These are phyloP conservation scores for Furnarius figulus DNA, from an alignment of 2,113 vertebrate species.

Conservation along the genomic window DNA sequence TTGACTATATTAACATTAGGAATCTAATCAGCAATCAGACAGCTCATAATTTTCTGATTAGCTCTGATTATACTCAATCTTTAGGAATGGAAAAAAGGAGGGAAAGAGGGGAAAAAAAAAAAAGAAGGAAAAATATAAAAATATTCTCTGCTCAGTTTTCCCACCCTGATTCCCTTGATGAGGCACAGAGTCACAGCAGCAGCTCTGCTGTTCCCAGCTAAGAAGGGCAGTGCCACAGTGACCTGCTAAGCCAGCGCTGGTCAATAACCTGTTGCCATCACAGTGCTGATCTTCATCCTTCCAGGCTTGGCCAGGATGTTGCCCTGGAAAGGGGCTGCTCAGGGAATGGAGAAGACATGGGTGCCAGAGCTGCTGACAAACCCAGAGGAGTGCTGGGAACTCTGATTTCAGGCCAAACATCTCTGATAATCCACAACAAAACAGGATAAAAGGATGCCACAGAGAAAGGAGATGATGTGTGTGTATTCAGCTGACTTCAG, in stretches of 20 bases:
- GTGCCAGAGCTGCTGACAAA: neutral
- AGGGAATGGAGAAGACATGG: neutral
- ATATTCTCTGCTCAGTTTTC: conserved; percentile 13
- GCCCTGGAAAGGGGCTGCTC: neutral
- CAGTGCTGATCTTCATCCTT: neutral
- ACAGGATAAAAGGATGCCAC: neutral
- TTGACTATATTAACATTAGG: conserved; percentile 88
- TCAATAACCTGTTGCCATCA: neutral
- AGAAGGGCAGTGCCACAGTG: neutral
- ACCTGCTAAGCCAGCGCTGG: neutral
- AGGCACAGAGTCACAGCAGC: neutral
- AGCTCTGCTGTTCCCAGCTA: neutral
- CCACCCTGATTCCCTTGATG: neutral
- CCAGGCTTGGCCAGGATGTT: neutral
- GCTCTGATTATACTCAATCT: conserved; percentile 84
- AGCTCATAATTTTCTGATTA: conserved; percentile 90
- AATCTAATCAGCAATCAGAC: conserved; percentile 89
- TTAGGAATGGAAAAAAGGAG: conserved; percentile 51
- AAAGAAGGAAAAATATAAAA: conserved; percentile 17
- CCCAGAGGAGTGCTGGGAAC: neutral
- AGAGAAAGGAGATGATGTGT: neutral
- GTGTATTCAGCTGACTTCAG: neutral
- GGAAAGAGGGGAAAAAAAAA: conserved; percentile 5
- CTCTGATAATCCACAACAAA: neutral
- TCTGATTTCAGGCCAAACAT: neutral